Evolutionary conservation across 2,113 vertebrate genomes (phyloP), one percentile per base, ranked within the genome.

Genomic region (Galbula dea): DNA sequence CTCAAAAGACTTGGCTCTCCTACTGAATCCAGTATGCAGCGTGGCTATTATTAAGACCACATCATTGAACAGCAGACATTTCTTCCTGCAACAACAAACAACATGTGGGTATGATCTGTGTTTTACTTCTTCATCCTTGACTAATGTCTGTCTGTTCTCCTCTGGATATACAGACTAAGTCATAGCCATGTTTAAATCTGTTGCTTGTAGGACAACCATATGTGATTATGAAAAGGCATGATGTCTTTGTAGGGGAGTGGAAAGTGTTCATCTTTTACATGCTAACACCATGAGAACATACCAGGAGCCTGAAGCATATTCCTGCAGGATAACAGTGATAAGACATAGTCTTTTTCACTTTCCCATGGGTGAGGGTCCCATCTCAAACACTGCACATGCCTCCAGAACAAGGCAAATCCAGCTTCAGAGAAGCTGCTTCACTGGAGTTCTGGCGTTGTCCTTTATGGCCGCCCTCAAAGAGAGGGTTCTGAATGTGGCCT

Each of bases 1-100:
- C 95, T 97, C 97, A 34, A 96, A 97, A 13, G 91, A 49, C 36
- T 23, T 88, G 63, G 94, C 94, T 81, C 27, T 95, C 46, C 69
- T 90, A 7, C 96, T 97, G 91, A 86, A 82, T 39, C 93, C 95
- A 10, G 88, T 86, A 17, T 86, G 57, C 62, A 97, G 41, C 0
- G 88, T 87, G 48, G 90, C 97, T 63, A 34, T 10, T 19, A 96
- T 62, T 6, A 97, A 63, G 72, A 97, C 23, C 27, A 88, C 5
- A 0, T 95, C 67, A 0, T 68, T 96, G 73, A 82, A 45, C 30
- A 97, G 57, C 1, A 96, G 62, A 34, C 89, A 89, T 54, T 95
- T 97, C 93, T 97, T 97, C 89, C 97, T 97, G 66, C 45, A 91
- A 86, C 23, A 83, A 76, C 6, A 26, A 90, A 67, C 3, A 10